These are phyloP conservation scores for Chiloscyllium punctatum DNA, from an alignment of 2,797 vertebrate species.

Conservation along the genomic window DNA sequence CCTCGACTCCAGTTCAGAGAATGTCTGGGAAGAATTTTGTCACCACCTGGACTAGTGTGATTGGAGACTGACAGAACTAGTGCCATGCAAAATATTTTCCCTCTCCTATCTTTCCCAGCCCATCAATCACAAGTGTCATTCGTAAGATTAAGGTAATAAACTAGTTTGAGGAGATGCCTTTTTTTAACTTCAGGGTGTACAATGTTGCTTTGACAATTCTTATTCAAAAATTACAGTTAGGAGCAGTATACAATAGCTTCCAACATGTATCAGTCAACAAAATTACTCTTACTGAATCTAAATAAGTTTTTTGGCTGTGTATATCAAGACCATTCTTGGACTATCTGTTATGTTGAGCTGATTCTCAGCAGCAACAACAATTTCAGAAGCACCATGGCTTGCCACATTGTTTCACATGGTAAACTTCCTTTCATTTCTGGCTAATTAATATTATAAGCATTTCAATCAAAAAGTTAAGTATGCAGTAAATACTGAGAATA, in stretches of 20 bases:
- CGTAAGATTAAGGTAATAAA: neutral
- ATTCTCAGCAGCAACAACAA: neutral
- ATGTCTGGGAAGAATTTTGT: neutral
- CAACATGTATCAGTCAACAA: neutral
- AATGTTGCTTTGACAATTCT: neutral
- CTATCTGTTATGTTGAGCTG: neutral
- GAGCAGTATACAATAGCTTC: neutral
- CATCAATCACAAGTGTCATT: neutral
- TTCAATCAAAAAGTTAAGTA: neutral
- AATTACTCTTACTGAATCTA: neutral
- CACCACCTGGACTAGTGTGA: neutral
- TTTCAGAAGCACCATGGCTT: neutral
- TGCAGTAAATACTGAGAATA: neutral
- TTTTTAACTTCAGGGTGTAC: neutral
- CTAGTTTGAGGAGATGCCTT: neutral
- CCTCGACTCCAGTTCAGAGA: neutral
- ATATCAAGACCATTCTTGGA: neutral
- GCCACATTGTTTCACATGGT: neutral
- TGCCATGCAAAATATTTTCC: neutral
- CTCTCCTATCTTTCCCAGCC: too few relatives aligned
- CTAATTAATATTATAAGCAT: neutral
- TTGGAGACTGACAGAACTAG: neutral
- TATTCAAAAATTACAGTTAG: neutral
- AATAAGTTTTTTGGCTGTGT: too few relatives aligned
- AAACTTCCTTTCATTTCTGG: neutral